Base-by-base conservation (phyloP, 2,797 vertebrate species). In the Pseudomugil tenellus region DNA sequence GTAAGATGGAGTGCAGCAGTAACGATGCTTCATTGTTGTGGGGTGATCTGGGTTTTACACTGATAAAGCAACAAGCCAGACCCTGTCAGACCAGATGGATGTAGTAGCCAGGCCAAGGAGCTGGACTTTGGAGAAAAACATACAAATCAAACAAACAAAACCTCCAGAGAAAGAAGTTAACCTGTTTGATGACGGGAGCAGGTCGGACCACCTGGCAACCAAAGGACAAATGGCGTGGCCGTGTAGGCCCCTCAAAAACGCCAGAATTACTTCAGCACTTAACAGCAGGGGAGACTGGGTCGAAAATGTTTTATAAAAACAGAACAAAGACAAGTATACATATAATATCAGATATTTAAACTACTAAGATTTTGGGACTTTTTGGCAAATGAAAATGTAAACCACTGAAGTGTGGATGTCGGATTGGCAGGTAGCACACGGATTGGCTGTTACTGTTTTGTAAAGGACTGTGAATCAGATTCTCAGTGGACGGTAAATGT, bases 381-480 rank as follows among this genome's bases (percentile, higher is more conserved):
- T 83, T 84, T 79, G 87, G 74, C 80, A 68, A 85, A 74, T 83
- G 66, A 70, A 63, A 37, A 68, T 64, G 72, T 74, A 25, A 66
- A 68, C 13, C 51, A 67, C 25, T 48, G 72, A 6, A 43, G 62
- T 58, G 51, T 23, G 29, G 32, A 6, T 0, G 56, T 48, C 1
- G 3, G 28, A 35, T 6, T 0, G 70, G 74, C 72, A 72, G 85
- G 87, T 86, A 87, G 85, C 84, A 86, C 81, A 81, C 28, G 67
- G 84, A 81, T 63, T 68, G 75, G 83, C 89, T 82, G 74, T 90
- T 89, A 84, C 77, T 85, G 71, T 82, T 86, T 84, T 89, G 81
- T 89, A 85, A 85, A 84, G 89, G 81, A 86, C 92, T 93, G 92
- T 92, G 92, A 93, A 93, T 89, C 84, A 67, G 77, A 84, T 83